A percentile compares a stretch with the other conserved stretches of the same genome.
Conservation (phyloP, 2,888 invertebrate genomes). For the Cheilosia grossa region DNA sequence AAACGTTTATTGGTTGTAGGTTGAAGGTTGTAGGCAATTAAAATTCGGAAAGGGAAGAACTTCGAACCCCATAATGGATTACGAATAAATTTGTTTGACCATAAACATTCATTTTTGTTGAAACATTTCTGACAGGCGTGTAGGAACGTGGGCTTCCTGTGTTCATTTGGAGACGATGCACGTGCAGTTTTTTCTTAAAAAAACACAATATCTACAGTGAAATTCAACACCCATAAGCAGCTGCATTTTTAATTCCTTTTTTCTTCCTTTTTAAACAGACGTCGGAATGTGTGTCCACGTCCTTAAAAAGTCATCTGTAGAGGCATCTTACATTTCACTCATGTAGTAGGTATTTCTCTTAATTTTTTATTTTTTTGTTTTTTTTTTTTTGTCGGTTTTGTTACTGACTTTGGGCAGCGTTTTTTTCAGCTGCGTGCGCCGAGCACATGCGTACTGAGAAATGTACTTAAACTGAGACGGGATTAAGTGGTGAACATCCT, state of each 20-base stretch:
- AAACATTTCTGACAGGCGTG: slow-evolving; percentile 58
- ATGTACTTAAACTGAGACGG: slow-evolving; percentile 29
- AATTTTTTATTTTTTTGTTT: too few species aligned
- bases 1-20: slow-evolving; percentile 38
- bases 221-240: slow-evolving; percentile 70
- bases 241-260: slow-evolving; percentile 72
- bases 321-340: slow-evolving; percentile 63
- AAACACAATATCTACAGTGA: slow-evolving; percentile 31
- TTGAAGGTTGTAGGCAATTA: slow-evolving; percentile 34
- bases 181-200: slow-evolving; percentile 57
- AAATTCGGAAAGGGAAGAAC: slow-evolving; percentile 36
- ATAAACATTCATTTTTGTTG: slow-evolving; percentile 49
- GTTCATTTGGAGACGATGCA: slow-evolving; percentile 38
- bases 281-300: slow-evolving; percentile 59
- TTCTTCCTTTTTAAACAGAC: slow-evolving; percentile 41
- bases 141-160: slow-evolving; percentile 73
- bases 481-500: slow-evolving; percentile 54
- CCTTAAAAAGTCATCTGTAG: slow-evolving; percentile 69
- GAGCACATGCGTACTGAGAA: slow-evolving; percentile 45
- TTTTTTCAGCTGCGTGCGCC: slow-evolving; percentile 67
- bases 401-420: slow-evolving; percentile 4
- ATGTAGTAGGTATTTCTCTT: too few species aligned
- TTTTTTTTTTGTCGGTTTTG: slow-evolving; percentile 16
- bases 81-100: slow-evolving; percentile 54
- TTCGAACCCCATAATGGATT: not conserved